Conservation (phyloP, 2,888 invertebrate genomes). For the Alviniconcha strummeri region DNA sequence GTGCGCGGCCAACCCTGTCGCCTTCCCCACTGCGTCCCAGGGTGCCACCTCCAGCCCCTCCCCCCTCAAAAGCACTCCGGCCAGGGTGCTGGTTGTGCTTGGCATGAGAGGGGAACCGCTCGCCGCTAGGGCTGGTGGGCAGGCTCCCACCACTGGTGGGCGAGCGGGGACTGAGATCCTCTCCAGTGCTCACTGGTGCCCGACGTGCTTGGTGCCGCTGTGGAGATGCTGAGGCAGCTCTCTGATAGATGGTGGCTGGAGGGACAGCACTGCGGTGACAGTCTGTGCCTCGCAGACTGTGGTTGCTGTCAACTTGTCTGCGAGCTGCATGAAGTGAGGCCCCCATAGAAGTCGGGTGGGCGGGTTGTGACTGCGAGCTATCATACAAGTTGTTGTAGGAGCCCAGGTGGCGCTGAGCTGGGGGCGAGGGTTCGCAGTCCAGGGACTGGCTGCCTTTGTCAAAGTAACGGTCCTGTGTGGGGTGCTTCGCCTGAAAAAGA, state of each 20-base stretch:
- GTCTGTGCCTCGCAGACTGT: conserved; percentile 34
- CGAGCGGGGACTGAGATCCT: conserved; percentile 12
- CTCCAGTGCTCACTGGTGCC: conserved; percentile 18
- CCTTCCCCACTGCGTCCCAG: conserved; percentile 2
- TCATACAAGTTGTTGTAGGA: conserved; percentile 70
- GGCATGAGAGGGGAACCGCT: conserved; percentile 32
- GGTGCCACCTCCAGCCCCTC: neutral
- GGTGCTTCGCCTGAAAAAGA: too few relatives aligned
- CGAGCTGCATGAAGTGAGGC: conserved; percentile 45
- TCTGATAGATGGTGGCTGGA: conserved; percentile 36
- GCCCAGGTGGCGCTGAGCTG: conserved; percentile 53
- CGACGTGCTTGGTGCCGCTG: conserved; percentile 39
- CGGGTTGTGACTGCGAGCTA: neutral
- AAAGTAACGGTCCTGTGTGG: conserved; percentile 55
- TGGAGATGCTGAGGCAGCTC: conserved; percentile 39
- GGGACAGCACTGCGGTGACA: conserved; percentile 44
- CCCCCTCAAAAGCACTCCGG: neutral
- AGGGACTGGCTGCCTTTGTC: conserved; percentile 54
- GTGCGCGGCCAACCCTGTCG: conserved; percentile 13
- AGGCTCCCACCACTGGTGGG: conserved; percentile 13
- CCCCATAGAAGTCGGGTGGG: conserved; percentile 46
- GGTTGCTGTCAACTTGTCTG: conserved; percentile 34
- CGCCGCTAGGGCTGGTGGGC: conserved; percentile 27
- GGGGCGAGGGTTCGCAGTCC: conserved; percentile 56
- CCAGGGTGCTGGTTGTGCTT: conserved; percentile 30